These are phyloP conservation scores for Eupithecia subfuscata DNA, from an alignment of 2,888 invertebrate species.

Conservation along the genomic window DNA sequence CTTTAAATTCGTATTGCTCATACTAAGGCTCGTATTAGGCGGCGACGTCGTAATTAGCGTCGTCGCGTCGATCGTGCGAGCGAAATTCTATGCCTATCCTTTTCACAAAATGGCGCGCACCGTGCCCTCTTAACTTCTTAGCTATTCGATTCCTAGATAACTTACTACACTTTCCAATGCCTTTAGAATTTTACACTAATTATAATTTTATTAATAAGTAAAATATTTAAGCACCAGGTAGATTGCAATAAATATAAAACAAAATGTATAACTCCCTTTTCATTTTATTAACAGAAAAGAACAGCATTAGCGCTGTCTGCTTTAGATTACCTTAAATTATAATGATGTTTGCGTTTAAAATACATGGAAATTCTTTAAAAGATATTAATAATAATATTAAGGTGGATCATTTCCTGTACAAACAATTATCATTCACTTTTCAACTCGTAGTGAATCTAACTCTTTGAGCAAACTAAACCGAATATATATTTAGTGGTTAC, in stretches of 20 bases:
- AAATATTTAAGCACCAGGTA: not conserved
- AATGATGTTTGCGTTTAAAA: slow-evolving; percentile 2
- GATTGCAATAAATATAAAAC: not conserved
- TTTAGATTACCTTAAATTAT: slow-evolving; percentile 7
- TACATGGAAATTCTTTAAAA: not conserved
- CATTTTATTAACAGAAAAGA: slow-evolving; percentile 33
- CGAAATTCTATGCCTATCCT: no score
- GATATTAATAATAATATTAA: not conserved
- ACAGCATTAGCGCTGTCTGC: slow-evolving; percentile 3
- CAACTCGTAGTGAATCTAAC: not conserved
- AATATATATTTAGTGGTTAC: not conserved
- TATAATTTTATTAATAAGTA: not conserved
- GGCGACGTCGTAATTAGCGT: no score
- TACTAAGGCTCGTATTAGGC: no score
- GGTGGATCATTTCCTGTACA: not conserved
- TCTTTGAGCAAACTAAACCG: not conserved
- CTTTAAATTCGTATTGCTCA: no score
- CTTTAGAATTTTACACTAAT: not conserved
- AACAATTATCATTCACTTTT: not conserved
- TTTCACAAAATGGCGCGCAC: no score
- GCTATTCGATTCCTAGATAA: no score
- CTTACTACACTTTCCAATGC: no score
- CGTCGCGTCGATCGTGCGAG: no score
- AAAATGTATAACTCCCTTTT: slow-evolving; percentile 16
- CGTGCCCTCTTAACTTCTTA: no score